phyloP scores from a whole-genome alignment of 2,113 vertebrate species.

The Hemichromis elongatus region DNA sequence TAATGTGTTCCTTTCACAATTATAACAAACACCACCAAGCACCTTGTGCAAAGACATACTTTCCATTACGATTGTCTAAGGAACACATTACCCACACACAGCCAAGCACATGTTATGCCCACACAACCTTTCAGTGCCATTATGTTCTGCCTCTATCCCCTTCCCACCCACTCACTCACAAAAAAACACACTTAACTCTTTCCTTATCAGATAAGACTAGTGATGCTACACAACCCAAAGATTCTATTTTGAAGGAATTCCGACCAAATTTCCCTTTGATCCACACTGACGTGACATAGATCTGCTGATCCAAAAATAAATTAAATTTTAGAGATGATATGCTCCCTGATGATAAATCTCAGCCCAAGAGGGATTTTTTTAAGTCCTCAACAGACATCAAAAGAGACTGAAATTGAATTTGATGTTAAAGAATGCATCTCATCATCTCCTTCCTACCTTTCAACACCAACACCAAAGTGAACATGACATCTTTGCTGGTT shows the following conservation, averaged over 20 bases:
- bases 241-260: neutral
- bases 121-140: conserved; percentile 20
- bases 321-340: neutral
- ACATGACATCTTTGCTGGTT: neutral
- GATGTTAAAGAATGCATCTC: neutral
- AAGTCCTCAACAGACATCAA: neutral
- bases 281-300: neutral
- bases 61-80: neutral
- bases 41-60: neutral
- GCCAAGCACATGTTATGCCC: neutral
- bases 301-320: neutral
- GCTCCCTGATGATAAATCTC: neutral
- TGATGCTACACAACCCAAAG: neutral
- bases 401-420: neutral
- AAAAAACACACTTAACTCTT: conserved; percentile 3
- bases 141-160: conserved; percentile 2
- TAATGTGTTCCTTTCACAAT: neutral
- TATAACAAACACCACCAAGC: neutral
- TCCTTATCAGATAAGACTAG: neutral
- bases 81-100: conserved; percentile 3
- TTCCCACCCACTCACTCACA: conserved; percentile 3
- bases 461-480: neutral
- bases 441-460: neutral
- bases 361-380: neutral
- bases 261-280: neutral